Conservation (phyloP, 2,888 invertebrate genomes). For the Protula sp. region DNA sequence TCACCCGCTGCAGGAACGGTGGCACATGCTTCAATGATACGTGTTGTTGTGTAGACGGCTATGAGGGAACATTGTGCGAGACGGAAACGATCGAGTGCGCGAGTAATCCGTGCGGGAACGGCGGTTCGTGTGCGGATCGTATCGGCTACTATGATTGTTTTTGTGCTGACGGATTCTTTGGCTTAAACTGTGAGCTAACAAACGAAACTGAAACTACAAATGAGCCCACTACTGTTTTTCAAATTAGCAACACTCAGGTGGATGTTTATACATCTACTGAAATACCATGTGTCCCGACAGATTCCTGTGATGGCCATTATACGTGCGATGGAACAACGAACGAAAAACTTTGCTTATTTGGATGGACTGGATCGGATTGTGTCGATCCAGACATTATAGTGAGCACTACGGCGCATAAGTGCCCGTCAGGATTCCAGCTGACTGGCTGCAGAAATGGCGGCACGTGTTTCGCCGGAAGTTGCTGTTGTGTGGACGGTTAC, state of each 20-base stretch:
- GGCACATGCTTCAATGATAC: background rate
- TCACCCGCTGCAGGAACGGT: background rate
- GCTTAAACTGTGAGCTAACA: background rate
- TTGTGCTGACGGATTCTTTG: background rate
- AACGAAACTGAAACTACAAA: no score
- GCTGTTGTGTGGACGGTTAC: background rate
- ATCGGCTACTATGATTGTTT: background rate
- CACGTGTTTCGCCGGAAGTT: background rate
- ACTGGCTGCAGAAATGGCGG: no score
- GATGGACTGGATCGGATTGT: background rate
- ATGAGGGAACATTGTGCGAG: background rate
- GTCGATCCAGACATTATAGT: background rate
- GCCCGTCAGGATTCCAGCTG: background rate
- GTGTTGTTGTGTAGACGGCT: background rate
- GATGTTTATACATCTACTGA: no score
- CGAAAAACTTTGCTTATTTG: background rate
- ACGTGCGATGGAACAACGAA: background rate
- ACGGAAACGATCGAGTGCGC: background rate
- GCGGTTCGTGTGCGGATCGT: background rate
- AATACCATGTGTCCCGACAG: background rate
- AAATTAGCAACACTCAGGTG: no score
- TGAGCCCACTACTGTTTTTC: no score
- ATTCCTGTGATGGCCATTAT: background rate
- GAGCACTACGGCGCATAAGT: no score
- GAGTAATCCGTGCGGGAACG: background rate